phyloP scores from a whole-genome alignment of 30 jellyfish, hydroid and myxozoan genomes.

The Nemopilema nomurai region DNA sequence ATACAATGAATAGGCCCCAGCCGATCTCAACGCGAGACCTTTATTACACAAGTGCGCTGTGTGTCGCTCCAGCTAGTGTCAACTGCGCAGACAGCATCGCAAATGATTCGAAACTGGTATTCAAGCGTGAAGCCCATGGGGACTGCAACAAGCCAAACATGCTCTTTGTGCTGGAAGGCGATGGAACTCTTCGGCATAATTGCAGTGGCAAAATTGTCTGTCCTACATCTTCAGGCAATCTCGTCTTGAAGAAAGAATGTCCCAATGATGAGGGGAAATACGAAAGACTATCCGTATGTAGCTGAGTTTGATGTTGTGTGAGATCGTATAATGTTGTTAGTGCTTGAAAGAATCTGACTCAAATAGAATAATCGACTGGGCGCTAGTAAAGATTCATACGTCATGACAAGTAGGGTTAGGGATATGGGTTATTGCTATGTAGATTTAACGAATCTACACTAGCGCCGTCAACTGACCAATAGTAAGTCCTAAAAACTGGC shows the following conservation, averaged over 20 bases:
- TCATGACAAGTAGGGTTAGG: too few species aligned
- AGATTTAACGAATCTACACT: too few species aligned
- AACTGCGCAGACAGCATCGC: slow-evolving; percentile 66
- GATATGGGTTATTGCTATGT: background rate
- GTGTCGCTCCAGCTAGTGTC: slow-evolving; percentile 59
- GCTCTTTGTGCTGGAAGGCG: slow-evolving; percentile 67
- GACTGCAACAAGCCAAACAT: slow-evolving; percentile 70
- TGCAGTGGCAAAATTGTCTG: slow-evolving; percentile 92
- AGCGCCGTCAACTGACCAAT: too few species aligned
- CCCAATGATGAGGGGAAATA: slow-evolving; percentile 38
- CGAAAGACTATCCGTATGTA: slow-evolving; percentile 47
- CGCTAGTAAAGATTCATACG: too few species aligned
- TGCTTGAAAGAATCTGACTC: background rate
- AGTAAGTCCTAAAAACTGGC: too few species aligned
- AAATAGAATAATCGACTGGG: too few species aligned
- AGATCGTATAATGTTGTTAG: background rate
- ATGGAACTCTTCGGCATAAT: slow-evolving; percentile 78
- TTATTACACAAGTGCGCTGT: slow-evolving; percentile 55
- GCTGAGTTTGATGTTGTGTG: too few species aligned
- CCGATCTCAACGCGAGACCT: slow-evolving; percentile 72
- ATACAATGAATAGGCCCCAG: slow-evolving; percentile 16
- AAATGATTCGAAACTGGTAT: slow-evolving; percentile 54
- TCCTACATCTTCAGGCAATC: slow-evolving; percentile 31
- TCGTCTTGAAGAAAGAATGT: slow-evolving; percentile 25
- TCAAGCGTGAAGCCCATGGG: slow-evolving; percentile 49